phyloP scores from a whole-genome alignment of 2,113 vertebrate genomes.

The Etheostoma cragini region DNA sequence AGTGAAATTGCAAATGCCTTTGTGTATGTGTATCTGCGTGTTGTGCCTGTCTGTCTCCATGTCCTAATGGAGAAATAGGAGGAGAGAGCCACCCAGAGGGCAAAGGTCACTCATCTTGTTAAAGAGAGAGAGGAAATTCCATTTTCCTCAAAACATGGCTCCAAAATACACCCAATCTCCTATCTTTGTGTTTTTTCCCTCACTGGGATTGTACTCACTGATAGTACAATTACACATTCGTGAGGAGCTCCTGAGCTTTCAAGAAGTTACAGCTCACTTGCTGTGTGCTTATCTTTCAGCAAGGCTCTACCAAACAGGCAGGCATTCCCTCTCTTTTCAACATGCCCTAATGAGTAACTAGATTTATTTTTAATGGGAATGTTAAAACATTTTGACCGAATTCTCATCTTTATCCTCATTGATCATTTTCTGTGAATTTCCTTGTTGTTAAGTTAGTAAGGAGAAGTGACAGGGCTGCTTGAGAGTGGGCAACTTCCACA shows the following conservation, averaged over 20 bases:
- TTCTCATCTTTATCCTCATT: background rate
- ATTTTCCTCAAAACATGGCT: constrained; percentile 55
- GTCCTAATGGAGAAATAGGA: constrained; percentile 69
- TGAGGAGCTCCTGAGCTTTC: constrained; percentile 2
- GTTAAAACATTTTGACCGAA: background rate
- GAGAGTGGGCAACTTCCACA: background rate
- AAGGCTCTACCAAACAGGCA: background rate
- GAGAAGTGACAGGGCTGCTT: background rate
- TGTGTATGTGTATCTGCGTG: constrained; percentile 50
- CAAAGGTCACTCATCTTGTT: constrained; percentile 71
- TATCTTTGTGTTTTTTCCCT: constrained; percentile 43
- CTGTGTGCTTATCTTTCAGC: constrained; percentile 22
- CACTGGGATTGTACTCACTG: no score
- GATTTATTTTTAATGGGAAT: background rate
- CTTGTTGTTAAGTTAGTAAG: background rate
- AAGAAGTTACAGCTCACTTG: constrained; percentile 12
- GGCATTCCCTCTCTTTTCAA: background rate
- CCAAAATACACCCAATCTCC: constrained; percentile 23
- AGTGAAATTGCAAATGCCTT: constrained; percentile 62
- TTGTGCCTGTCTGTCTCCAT: constrained; percentile 48
- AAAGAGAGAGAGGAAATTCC: constrained; percentile 68
- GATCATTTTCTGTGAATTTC: background rate
- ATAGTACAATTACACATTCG: constrained; percentile 19
- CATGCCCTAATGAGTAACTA: background rate
- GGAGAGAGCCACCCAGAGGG: constrained; percentile 58